Conservation (phyloP, 2,113 vertebrate genomes). For the Heteronetta atricapilla region DNA sequence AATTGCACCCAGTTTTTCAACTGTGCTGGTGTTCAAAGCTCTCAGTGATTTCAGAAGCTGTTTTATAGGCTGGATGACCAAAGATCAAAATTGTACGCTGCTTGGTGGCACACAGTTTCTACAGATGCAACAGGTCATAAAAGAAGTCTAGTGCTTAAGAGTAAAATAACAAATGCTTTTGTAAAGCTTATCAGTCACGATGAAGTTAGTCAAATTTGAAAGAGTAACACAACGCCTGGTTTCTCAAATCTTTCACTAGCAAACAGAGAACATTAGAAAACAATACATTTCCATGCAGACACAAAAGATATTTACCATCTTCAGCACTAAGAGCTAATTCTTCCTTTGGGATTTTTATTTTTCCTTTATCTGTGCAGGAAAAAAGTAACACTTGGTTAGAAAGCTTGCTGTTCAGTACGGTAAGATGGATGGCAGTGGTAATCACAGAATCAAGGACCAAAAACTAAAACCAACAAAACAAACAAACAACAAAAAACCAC, state of each 20-base stretch:
- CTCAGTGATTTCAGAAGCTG: neutral
- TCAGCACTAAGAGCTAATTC: slow-evolving; percentile 81
- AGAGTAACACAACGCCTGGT: neutral
- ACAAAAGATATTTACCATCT: slow-evolving; percentile 83
- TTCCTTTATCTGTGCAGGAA: slow-evolving; percentile 81
- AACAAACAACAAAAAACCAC: neutral
- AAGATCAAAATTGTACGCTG: neutral
- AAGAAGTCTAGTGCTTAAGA: neutral
- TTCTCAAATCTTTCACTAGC: neutral
- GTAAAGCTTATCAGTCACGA: neutral
- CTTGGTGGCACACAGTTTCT: neutral
- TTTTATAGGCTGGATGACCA: neutral
- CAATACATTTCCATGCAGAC: slow-evolving; percentile 62
- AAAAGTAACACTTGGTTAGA: slow-evolving; percentile 72
- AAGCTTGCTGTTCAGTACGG: neutral
- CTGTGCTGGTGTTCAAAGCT: neutral
- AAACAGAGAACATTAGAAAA: neutral
- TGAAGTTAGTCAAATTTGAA: neutral
- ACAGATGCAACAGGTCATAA: neutral
- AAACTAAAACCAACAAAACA: neutral
- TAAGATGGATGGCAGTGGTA: slow-evolving; percentile 18
- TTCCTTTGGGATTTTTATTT: slow-evolving; percentile 72
- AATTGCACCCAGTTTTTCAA: neutral
- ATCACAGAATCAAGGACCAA: slow-evolving; percentile 14
- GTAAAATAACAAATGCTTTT: neutral